phyloP scores from a whole-genome alignment of 2,113 vertebrate genomes.

The Elachura formosa region DNA sequence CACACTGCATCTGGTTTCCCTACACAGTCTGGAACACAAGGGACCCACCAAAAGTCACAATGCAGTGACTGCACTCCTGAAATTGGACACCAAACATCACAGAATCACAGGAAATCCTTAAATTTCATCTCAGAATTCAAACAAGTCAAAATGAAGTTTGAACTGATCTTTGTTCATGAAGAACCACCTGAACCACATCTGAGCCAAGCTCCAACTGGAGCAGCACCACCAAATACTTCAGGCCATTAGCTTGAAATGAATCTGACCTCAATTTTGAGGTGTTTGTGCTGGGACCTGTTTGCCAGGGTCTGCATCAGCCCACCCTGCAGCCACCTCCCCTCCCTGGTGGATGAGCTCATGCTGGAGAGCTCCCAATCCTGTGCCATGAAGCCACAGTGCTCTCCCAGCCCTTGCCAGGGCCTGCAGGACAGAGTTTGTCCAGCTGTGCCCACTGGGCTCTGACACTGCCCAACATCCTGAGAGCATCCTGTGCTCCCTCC shows the following conservation, averaged over 20 bases:
- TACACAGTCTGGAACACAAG: not conserved
- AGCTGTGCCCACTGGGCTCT: not conserved
- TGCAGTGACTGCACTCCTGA: not conserved
- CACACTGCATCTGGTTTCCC: not conserved
- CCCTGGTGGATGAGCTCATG: rapidly evolving
- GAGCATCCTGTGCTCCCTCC: not conserved
- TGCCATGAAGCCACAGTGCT: rapidly evolving
- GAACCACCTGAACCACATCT: not conserved
- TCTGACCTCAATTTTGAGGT: not conserved
- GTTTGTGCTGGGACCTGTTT: not conserved
- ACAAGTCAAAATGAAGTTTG: not conserved
- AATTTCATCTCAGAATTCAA: not conserved
- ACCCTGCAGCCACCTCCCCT: not conserved
- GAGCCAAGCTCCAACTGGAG: not conserved
- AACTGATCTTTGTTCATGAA: rapidly evolving
- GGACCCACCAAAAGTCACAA: not conserved
- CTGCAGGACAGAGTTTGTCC: not conserved
- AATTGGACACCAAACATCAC: not conserved
- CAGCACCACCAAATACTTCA: not conserved
- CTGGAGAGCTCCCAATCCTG: not conserved
- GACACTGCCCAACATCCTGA: not conserved
- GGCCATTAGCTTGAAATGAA: not conserved
- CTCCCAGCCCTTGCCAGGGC: not conserved
- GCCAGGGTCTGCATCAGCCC: not conserved
- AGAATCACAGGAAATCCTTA: not conserved